Conservation (phyloP, 2,113 vertebrate species). For the Hemibates koningsi region DNA sequence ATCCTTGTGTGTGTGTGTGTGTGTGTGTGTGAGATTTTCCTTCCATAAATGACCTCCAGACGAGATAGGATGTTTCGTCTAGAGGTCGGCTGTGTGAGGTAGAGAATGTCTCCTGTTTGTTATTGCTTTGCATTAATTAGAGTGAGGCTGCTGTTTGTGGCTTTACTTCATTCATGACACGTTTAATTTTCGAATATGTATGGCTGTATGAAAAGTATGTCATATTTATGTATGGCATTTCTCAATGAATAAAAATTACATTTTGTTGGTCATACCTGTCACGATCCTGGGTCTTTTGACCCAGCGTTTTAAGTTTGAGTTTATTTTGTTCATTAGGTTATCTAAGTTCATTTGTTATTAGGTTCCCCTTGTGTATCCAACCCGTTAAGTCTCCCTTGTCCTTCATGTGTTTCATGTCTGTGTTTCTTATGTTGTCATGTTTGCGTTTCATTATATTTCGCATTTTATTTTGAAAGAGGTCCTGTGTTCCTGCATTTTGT, state of each 20-base stretch:
- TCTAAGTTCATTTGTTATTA: no score
- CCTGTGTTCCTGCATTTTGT: no score
- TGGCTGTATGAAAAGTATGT: not conserved
- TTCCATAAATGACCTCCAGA: conserved; percentile 41
- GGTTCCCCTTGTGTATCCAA: no score
- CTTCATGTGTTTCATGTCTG: no score
- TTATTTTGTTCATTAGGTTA: no score
- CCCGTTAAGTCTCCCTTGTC: no score
- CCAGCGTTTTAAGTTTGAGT: no score
- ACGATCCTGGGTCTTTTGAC: no score
- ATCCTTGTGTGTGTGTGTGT: not conserved
- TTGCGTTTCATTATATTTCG: no score
- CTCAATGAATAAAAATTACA: not conserved
- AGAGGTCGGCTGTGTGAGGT: conserved; percentile 34
- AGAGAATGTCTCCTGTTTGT: conserved; percentile 42
- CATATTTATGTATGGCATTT: not conserved
- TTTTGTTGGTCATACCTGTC: not conserved
- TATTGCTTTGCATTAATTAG: conserved; percentile 16
- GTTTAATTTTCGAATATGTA: not conserved
- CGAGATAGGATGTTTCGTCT: conserved; percentile 20
- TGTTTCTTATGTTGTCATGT: no score
- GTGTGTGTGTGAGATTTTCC: not conserved
- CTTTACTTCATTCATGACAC: not conserved
- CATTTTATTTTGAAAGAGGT: no score
- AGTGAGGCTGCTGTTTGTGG: not conserved